Conservation (phyloP, 2,797 vertebrate genomes). For the Todus mexicanus region DNA sequence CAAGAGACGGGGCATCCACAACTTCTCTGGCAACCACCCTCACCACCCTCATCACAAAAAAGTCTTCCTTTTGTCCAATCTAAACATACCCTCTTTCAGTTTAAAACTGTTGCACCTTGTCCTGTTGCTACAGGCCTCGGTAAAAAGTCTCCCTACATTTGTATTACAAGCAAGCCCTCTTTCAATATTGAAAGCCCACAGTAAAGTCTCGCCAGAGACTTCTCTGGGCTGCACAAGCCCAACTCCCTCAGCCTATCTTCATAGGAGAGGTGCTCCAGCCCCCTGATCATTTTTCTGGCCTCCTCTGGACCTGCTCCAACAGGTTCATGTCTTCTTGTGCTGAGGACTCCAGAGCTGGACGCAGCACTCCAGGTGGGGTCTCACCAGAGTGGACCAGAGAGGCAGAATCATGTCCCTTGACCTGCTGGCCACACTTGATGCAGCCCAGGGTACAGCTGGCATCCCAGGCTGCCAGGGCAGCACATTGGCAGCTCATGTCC, state of each 20-base stretch:
- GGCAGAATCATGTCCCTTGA: no score
- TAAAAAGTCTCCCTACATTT: background rate
- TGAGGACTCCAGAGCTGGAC: background rate
- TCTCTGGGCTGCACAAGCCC: background rate
- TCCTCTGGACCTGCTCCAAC: background rate
- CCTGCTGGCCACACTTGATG: no score
- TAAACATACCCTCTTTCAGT: background rate
- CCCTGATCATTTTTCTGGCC: background rate
- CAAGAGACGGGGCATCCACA: background rate
- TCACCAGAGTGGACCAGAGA: background rate
- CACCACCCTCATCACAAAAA: background rate
- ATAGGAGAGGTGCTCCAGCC: background rate
- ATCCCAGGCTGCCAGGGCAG: background rate
- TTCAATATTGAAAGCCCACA: background rate
- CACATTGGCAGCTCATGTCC: background rate
- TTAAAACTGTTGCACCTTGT: background rate
- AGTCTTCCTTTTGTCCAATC: background rate
- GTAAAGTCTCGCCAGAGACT: background rate
- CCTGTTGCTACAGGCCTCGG: background rate
- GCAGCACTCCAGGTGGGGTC: no score
- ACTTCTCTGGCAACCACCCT: background rate
- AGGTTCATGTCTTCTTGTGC: background rate
- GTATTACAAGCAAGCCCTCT: background rate
- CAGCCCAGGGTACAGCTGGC: background rate
- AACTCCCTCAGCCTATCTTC: background rate